Percentiles rank a stretch among this genome's conserved stretches.
Conservation (phyloP, 2,888 invertebrate genomes). For the Philonicus albiceps region DNA sequence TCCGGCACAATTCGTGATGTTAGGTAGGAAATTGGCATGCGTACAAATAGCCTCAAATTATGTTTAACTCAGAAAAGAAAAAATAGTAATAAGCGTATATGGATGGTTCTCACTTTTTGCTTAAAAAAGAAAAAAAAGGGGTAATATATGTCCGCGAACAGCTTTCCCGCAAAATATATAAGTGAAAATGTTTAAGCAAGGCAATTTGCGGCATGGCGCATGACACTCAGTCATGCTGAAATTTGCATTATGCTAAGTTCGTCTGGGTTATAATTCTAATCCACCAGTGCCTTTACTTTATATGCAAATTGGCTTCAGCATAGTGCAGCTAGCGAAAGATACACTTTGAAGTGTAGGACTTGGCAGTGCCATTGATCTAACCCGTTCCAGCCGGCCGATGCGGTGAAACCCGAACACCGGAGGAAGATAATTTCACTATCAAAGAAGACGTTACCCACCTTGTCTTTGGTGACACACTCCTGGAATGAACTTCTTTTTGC, state of each 20-base stretch:
- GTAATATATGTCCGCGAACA: neutral
- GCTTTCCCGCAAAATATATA: neutral
- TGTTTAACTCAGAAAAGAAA: neutral
- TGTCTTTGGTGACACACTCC: constrained; percentile 14
- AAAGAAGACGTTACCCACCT: neutral
- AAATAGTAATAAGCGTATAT: neutral
- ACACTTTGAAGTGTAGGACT: neutral
- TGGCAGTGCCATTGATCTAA: neutral
- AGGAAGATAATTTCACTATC: constrained; percentile 6
- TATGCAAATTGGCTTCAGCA: neutral
- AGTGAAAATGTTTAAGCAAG: neutral
- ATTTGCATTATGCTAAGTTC: neutral
- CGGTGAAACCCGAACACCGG: neutral
- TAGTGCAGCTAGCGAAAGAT: neutral
- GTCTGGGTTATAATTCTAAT: neutral
- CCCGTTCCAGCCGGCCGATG: neutral
- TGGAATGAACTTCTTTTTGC: neutral
- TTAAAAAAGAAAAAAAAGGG: neutral
- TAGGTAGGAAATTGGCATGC: neutral
- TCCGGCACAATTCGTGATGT: neutral
- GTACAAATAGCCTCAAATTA: neutral
- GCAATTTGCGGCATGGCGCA: neutral
- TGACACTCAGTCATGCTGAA: neutral
- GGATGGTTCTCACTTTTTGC: neutral
- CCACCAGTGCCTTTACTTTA: neutral